Base-by-base conservation (phyloP, 1,140 invertebrate species). In the Pseudomyrmex gracilis region DNA sequence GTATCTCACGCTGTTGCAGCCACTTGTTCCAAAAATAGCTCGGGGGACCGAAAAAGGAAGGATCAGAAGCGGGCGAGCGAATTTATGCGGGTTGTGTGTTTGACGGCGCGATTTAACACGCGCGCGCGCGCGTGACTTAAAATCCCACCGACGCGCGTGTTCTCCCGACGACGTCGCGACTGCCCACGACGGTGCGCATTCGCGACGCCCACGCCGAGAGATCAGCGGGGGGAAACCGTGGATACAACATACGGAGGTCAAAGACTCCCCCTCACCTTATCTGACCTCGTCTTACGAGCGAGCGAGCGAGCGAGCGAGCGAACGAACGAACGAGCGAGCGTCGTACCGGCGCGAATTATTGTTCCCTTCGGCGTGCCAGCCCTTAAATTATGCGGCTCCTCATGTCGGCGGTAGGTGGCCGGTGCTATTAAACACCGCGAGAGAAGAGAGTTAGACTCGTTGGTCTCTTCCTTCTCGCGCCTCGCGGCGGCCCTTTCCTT, bases 251-350 rank as follows among this genome's bases (percentile, higher is more conserved):
- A 34, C 47, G 2, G 83, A 84, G 89, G 85, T 87, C 87, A 90
- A 90, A 90, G 87, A 90, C 89, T 85, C 76, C 78, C 63, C 47
- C 53, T 85, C 58, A 76, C 78, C 82, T 76, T 64, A 43, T 43
- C 53, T 80, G 76, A 85, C 74, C 64, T 82, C 76, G 57, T 76
- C 68, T 68, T 66, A 74, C 49, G 47, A 85, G 57, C 58, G 63
- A 55, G 45, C n/a, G 9, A n/a, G 15, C 53, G 22, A 49, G 60
- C 49, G 34, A 34, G 51, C 71, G 68, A n/a, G n/a, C 49, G 47
- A 85, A 51, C 58, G 63, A 55, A 22, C n/a, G 9, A n/a, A 17
- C 53, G 22, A 49, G 60, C 49, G 34, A 34, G 51, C 71, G 68
- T 61, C 43, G 49, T 73, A n/a, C 84, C 73, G 51, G 20, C 82